phyloP scores from a whole-genome alignment of 2,888 invertebrate species.

The Formica aserva region DNA sequence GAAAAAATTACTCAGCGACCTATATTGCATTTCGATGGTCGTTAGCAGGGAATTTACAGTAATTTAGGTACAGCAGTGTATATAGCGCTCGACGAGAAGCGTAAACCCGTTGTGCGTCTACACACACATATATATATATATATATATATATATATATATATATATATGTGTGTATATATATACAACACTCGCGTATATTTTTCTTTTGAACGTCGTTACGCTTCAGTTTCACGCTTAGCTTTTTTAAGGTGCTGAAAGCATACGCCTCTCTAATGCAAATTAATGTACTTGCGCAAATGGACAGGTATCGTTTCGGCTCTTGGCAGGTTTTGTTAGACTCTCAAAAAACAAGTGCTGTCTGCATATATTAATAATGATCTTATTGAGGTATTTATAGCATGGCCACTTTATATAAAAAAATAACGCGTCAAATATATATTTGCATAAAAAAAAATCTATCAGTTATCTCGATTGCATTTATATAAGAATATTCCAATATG shows the following conservation, averaged over 20 bases:
- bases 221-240: conserved; percentile 15
- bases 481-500: background rate
- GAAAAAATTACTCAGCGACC: conserved; percentile 61
- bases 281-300: conserved; percentile 22
- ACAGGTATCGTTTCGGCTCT: background rate
- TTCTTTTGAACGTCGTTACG: conserved; percentile 42
- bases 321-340: background rate
- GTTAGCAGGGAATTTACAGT: conserved; percentile 66
- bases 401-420: background rate
- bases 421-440: background rate
- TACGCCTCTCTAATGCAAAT: conserved; percentile 32
- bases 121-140: background rate
- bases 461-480: background rate
- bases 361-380: background rate
- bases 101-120: background rate
- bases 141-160: background rate
- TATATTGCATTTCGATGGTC: conserved; percentile 63
- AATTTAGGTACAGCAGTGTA: conserved; percentile 57
- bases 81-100: conserved; percentile 22
- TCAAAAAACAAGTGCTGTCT: background rate
- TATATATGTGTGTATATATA: too few species aligned
- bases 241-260: conserved; percentile 13
- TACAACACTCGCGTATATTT: conserved; percentile 18
- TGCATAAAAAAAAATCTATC: background rate
- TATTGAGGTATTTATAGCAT: background rate